Evolutionary conservation across 1,140 invertebrate genomes (phyloP).

Genomic region (Scaptomyza graminum): DNA sequence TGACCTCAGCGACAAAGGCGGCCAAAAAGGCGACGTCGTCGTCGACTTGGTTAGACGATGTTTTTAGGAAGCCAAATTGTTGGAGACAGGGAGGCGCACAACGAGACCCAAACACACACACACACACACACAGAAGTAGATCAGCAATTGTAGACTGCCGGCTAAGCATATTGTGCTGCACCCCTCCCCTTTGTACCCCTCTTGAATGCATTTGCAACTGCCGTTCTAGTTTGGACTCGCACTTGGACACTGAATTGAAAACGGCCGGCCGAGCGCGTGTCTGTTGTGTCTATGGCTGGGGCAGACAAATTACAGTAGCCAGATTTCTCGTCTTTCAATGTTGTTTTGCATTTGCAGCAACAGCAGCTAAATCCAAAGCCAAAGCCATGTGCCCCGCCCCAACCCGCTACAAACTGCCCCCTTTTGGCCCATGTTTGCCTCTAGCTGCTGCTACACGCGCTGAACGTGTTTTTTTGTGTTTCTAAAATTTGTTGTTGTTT

Average conservation of each 20-base stretch:
- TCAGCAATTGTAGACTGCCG: constrained; percentile 70
- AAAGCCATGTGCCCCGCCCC: constrained; percentile 59
- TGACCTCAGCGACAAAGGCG: constrained; percentile 78
- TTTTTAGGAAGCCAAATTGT: constrained; percentile 44
- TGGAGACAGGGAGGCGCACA: constrained; percentile 25
- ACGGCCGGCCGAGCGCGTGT: constrained; percentile 45
- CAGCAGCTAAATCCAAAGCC: constrained; percentile 19
- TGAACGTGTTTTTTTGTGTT: constrained; percentile 68
- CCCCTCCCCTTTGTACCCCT: constrained; percentile 6
- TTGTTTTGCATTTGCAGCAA: constrained; percentile 75
- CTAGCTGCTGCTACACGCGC: constrained; percentile 62
- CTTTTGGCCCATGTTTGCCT: constrained; percentile 38
- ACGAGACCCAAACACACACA: constrained; percentile 37
- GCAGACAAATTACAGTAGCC: constrained; percentile 82
- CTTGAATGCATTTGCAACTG: constrained; percentile 46
- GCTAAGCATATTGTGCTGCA: constrained; percentile 16
- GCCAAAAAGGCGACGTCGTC: constrained; percentile 42
- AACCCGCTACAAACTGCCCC: background rate
- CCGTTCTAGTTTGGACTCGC: constrained; percentile 34
- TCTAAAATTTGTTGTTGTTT: constrained; percentile 36
- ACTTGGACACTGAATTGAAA: constrained; percentile 36
- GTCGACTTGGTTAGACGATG: constrained; percentile 43
- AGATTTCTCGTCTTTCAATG: constrained; percentile 80
- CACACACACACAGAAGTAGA: constrained; percentile 60
- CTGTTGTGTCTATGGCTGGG: constrained; percentile 61